Percentiles rank a stretch among this genome's conserved stretches.
Evolutionary conservation across 2,797 vertebrate species (phyloP).

Genomic region (Bothrops alternatus): DNA sequence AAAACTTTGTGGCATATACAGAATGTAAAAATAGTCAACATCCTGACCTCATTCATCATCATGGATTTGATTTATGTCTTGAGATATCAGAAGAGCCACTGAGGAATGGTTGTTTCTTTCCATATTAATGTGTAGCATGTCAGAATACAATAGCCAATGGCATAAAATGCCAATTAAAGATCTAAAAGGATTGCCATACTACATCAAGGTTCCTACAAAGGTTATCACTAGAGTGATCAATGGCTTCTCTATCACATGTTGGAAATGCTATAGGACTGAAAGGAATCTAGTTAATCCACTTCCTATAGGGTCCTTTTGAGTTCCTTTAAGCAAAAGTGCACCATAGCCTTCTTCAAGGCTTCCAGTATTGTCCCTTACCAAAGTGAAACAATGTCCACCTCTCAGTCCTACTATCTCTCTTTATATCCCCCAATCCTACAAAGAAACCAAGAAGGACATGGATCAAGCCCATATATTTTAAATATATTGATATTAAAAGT

Average conservation of each 20-base stretch:
- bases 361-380: neutral
- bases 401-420: neutral
- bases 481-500: neutral
- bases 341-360: neutral
- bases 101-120: neutral
- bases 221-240: neutral
- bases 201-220: neutral
- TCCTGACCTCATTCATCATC: neutral
- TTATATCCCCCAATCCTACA: neutral
- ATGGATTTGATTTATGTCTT: neutral
- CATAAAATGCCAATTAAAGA: neutral
- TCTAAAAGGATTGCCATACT: neutral
- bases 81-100: neutral
- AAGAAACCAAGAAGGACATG: neutral
- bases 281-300: neutral
- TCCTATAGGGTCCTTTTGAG: neutral
- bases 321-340: neutral
- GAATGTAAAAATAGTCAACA: neutral
- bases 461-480: neutral
- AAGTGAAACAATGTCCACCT: neutral
- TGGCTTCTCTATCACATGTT: neutral
- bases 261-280: neutral
- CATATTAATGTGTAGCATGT: neutral
- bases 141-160: neutral
- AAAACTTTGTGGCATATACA: neutral